A percentile compares a stretch with the other conserved stretches of the same genome.
Evolutionary conservation across 92 coral and sea anemone species (phyloP).

Genomic region (Hydrozoanthus gracilis): DNA sequence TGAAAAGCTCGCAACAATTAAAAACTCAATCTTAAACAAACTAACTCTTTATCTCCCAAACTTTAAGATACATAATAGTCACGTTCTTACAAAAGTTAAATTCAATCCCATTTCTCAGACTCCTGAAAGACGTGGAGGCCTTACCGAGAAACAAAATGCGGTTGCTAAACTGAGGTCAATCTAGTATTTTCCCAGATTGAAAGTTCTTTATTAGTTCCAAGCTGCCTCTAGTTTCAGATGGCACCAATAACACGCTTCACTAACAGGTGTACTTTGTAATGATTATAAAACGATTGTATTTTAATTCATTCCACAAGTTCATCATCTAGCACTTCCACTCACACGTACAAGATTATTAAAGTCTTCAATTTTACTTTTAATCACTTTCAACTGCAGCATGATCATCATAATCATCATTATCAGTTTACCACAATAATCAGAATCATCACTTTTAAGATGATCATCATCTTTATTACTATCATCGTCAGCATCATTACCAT

Average conservation of each 20-base stretch:
- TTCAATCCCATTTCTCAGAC: neutral
- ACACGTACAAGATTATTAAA: neutral
- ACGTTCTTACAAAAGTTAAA: no score
- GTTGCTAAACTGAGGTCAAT: neutral
- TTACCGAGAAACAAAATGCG: neutral
- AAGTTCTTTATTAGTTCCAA: no score
- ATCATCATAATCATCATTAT: neutral
- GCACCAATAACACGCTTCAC: no score
- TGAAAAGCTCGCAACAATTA: no score
- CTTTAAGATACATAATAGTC: no score
- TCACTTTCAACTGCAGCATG: neutral
- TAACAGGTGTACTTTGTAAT: no score
- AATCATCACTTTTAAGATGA: neutral
- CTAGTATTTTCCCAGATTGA: neutral
- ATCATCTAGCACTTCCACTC: no score
- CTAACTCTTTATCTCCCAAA: no score
- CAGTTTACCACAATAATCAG: neutral
- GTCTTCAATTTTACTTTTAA: neutral
- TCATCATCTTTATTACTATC: neutral
- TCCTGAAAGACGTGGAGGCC: neutral
- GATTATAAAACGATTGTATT: no score
- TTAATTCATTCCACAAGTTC: no score
- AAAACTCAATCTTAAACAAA: no score
- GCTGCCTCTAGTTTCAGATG: no score
- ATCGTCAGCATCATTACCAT: neutral